Evolutionary conservation across 2,888 invertebrate species (phyloP), one percentile per base, ranked within the genome.

Genomic region (Rhamnusium bicolor): DNA sequence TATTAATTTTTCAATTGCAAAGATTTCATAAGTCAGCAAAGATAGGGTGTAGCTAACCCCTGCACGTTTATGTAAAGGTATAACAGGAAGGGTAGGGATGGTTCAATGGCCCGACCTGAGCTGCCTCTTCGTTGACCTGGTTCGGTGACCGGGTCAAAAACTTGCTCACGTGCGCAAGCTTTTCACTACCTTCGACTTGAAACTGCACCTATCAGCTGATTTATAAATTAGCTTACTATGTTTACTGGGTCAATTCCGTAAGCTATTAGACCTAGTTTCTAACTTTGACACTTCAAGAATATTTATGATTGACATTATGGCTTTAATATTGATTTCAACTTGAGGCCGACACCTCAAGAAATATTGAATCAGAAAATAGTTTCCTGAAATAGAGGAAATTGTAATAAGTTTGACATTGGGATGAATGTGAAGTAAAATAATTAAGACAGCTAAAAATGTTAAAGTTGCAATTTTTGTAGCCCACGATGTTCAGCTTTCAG

Each of bases 51-150:
- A 40, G 18, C 47, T 19, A 7, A 32, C 1, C n/a, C 53, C 14
- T 51, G 65, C 4, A 65, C 54, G 60, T 62, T 51, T 1, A 24
- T 63, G 70, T 56, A 54, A 12, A 58, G 60, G 53, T 27, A 16
- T 7, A 27, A 58, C 58, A 46, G 16, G 27, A 61, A 49, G 21
- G 32, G 19, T 2, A 29, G 19, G 18, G 68, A 69, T 69, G 71
- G 85, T 84, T 84, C 84, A 84, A 82, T 79, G 84, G 76, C 85
- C 85, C 80, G 84, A 84, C 84, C 84, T 32, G 74, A 80, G 83
- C 81, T 79, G 79, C 65, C 79, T 80, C 78, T 79, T 77, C 75
- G 82, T 80, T 85, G 85, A 85, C 85, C 85, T 81, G 83, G 80
- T 83, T 85, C 79, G 72, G 70, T 81, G 83, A 84, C 84, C 82